Percentiles rank a stretch among this genome's conserved stretches.
Conservation (phyloP, 1,140 invertebrate species). For the Caerostris extrusa region DNA sequence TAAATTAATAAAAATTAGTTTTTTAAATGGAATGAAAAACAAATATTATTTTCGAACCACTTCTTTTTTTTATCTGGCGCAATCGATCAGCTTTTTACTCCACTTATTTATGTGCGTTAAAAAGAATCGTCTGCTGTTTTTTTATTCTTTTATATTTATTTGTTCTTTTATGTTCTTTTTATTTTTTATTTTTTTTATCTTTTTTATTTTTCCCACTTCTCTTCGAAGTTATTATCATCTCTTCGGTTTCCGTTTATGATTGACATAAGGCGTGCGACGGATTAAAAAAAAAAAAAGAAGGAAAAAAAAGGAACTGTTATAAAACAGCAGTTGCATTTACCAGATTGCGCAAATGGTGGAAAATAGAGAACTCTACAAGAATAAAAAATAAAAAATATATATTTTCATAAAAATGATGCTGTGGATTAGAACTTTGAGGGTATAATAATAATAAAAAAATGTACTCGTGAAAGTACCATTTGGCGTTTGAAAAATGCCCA, state of each 20-base stretch:
- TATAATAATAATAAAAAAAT: background rate
- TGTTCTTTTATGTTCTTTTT: slow-evolving; percentile 14
- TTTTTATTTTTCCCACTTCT: slow-evolving; percentile 10
- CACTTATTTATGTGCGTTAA: background rate
- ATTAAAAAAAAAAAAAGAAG: background rate
- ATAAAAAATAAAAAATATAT: background rate
- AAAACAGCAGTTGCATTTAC: slow-evolving; percentile 73
- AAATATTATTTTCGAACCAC: too few species aligned
- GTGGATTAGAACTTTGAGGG: background rate
- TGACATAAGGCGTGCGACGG: slow-evolving; percentile 22
- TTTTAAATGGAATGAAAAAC: too few species aligned
- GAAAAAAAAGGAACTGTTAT: slow-evolving; percentile 26
- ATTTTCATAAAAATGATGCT: background rate
- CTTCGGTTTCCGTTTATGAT: slow-evolving; percentile 56
- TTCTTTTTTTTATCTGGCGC: background rate
- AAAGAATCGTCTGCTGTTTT: background rate
- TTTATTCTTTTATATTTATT: background rate
- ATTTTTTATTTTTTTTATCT: background rate
- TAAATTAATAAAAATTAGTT: too few species aligned
- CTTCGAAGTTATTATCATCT: slow-evolving; percentile 39
- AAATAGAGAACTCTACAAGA: background rate
- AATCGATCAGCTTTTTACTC: background rate
- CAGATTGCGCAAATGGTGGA: slow-evolving; percentile 49
- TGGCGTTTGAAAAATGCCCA: background rate
- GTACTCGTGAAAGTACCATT: background rate